Conservation (phyloP, 2,113 vertebrate genomes). For the Ciconia maguari region DNA sequence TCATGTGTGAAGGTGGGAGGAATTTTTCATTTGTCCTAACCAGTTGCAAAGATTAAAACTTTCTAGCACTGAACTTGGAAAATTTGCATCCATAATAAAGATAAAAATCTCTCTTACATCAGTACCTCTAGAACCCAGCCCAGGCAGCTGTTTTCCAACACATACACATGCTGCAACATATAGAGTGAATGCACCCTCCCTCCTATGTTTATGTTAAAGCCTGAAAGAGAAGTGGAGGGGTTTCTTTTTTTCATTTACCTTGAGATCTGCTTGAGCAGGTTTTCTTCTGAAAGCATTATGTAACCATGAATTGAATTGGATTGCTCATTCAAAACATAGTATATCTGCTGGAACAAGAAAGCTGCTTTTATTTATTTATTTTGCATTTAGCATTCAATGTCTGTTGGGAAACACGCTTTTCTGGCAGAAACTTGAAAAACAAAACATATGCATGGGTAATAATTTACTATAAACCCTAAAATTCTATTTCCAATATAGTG, state of each 20-base stretch:
- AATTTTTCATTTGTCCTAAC: neutral
- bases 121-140: neutral
- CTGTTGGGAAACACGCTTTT: neutral
- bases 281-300: neutral
- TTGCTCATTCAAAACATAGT: neutral
- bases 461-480: neutral
- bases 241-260: neutral
- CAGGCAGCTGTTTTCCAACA: neutral
- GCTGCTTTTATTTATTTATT: neutral
- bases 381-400: neutral
- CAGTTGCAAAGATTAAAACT: neutral
- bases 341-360: neutral
- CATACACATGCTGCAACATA: neutral
- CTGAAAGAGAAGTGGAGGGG: neutral
- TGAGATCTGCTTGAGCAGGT: neutral
- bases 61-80: neutral
- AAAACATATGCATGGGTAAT: neutral
- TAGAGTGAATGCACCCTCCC: neutral
- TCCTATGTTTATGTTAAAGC: neutral
- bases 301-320: neutral
- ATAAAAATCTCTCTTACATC: conserved; percentile 15
- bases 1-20: neutral
- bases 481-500: neutral
- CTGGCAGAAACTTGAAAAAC: neutral
- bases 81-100: neutral